Evolutionary conservation across 2,797 vertebrate genomes (phyloP).

Genomic region (Pipistrellus nathusii): DNA sequence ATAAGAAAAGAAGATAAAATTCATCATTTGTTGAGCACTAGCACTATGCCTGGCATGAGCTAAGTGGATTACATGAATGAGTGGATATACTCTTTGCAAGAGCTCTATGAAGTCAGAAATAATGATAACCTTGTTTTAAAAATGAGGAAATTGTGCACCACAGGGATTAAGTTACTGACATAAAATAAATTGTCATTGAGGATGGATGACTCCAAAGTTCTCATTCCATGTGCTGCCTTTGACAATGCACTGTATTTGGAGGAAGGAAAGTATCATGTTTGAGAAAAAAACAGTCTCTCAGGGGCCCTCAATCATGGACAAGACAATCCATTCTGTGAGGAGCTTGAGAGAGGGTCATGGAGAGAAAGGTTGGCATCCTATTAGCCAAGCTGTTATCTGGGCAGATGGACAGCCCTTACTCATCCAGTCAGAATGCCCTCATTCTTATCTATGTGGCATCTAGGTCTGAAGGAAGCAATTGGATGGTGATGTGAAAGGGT

Average conservation of each 20-base stretch:
- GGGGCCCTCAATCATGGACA: background rate
- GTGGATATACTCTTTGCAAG: background rate
- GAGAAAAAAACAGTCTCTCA: background rate
- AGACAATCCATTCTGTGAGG: background rate
- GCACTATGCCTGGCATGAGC: background rate
- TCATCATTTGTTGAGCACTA: background rate
- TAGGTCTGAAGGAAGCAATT: background rate
- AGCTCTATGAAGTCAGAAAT: background rate
- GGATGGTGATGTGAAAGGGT: background rate
- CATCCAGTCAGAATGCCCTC: background rate
- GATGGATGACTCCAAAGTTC: background rate
- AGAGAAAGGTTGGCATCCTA: background rate
- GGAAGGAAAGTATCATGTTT: background rate
- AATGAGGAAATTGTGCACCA: background rate
- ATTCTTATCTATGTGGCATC: too few species aligned
- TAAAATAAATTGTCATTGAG: background rate
- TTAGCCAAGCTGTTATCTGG: background rate
- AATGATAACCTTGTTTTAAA: background rate
- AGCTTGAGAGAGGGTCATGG: background rate
- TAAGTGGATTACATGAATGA: background rate
- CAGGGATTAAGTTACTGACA: background rate
- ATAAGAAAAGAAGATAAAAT: background rate
- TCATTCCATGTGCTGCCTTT: background rate
- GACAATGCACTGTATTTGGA: background rate
- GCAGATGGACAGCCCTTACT: fast-evolving